Base-by-base conservation (phyloP, 2,113 vertebrate species). In the Crotalus horridus region DNA sequence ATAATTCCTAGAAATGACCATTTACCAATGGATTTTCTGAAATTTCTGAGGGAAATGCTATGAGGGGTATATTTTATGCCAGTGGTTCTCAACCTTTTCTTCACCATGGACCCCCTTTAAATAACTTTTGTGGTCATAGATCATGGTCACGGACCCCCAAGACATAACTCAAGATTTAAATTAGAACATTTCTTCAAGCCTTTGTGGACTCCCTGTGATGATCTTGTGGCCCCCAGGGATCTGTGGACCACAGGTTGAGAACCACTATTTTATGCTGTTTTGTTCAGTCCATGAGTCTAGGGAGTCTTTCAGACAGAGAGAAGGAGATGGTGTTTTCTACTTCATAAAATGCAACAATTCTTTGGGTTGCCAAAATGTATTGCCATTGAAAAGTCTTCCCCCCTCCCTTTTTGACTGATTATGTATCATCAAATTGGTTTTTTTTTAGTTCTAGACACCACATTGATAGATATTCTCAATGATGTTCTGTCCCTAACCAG, bases 251-350 rank as follows among this genome's bases (percentile, higher is more conserved):
- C 59, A 61, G 26, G 26, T 29, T 61, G 24, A 61, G 24, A 61
- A 61, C 24, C 1, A 29, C 24, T 61, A 10, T 61, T 61, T 61
- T 61, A 24, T 86, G 26, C 56, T 87, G 48, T 59, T 94, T 95
- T 94, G 87, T 94, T 93, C 5, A 87, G 55, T 90, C 85, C 29
- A 20, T 56, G 58, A 69, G 53, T 92, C 88, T 43, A 33, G 88
- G 88, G 92, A 90, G 69, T 92, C 89, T 95, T 96, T 54, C 53
- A 92, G 92, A 81, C 64, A 93, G 61, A 86, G 93, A 95, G 90
- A 0, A 0, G 69, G 93, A 96, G 64, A 92, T 74, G 48, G 0
- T 94, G 90, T 91, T 81, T 95, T 94, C 87, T 95, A 4, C 15
- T 54, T 89, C 55, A 92, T 85, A 59, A 81, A 89, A 46, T 43